Evolutionary conservation across 1,140 invertebrate species (phyloP).

Genomic region (Formica exsecta): DNA sequence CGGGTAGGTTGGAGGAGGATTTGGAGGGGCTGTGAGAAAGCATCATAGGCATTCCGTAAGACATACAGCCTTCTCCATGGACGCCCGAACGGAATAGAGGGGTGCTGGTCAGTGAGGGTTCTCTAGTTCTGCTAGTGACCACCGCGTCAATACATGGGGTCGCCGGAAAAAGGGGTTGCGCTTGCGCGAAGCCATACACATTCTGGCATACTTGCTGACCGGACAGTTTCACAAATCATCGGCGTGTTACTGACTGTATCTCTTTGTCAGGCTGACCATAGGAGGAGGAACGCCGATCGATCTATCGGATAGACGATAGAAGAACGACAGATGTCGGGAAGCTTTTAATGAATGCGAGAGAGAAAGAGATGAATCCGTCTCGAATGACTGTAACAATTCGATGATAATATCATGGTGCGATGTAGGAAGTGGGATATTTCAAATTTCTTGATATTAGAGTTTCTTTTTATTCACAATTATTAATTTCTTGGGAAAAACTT

Average conservation of each 20-base stretch:
- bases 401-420: not conserved
- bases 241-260: slow-evolving; percentile 75
- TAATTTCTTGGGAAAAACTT: not conserved
- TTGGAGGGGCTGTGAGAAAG: slow-evolving; percentile 76
- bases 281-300: slow-evolving; percentile 63
- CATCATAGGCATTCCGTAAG: slow-evolving; percentile 85
- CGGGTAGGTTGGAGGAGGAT: slow-evolving; percentile 61
- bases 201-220: slow-evolving; percentile 78
- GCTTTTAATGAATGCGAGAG: slow-evolving; percentile 44
- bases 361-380: slow-evolving; percentile 21
- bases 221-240: slow-evolving; percentile 78
- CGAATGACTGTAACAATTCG: not conserved
- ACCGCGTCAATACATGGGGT: slow-evolving; percentile 84
- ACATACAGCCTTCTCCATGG: slow-evolving; percentile 80
- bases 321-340: slow-evolving; percentile 56
- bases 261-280: slow-evolving; percentile 64
- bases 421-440: not conserved
- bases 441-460: not conserved
- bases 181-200: slow-evolving; percentile 79
- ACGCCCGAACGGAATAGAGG: slow-evolving; percentile 78
- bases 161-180: slow-evolving; percentile 82
- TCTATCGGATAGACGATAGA: slow-evolving; percentile 60
- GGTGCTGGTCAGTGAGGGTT: slow-evolving; percentile 82
- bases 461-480: not conserved
- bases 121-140: slow-evolving; percentile 81